These are phyloP conservation scores for Gallinago stenura DNA, from an alignment of 2,797 vertebrate species.

Conservation along the genomic window DNA sequence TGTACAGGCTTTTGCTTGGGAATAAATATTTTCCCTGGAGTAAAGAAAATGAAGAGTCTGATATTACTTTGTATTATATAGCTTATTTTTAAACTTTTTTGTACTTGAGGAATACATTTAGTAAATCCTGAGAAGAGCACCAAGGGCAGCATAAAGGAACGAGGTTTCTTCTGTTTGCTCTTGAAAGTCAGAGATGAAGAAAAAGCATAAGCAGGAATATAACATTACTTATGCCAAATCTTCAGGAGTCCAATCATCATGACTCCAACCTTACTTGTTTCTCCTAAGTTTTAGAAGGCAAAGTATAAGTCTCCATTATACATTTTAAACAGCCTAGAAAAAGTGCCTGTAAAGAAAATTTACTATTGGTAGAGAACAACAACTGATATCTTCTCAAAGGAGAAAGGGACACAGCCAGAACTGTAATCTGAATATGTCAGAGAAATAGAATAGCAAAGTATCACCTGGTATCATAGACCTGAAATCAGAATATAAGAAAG, in stretches of 20 bases:
- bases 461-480: not conserved
- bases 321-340: not conserved
- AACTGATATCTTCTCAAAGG: not conserved
- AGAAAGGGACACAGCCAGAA: not conserved
- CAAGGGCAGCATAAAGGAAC: not conserved
- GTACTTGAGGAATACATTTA: not conserved
- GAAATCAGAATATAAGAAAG: not conserved
- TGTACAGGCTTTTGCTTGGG: constrained; percentile 93
- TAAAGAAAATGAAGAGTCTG: not conserved
- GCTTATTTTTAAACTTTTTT: not conserved
- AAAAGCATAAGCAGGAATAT: not conserved
- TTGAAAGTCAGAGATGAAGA: not conserved
- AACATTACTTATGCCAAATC: not conserved
- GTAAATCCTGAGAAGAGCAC: not conserved
- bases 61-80: not conserved
- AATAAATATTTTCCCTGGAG: constrained; percentile 88
- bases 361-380: not conserved
- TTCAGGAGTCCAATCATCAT: not conserved
- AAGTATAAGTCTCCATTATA: not conserved
- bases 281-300: not conserved
- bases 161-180: not conserved
- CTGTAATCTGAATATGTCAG: not conserved
- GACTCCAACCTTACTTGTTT: not conserved
- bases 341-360: not conserved
- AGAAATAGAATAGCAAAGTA: not conserved